Evolutionary conservation across 1,140 invertebrate genomes (phyloP).

Genomic region (Drosophila carrolli): DNA sequence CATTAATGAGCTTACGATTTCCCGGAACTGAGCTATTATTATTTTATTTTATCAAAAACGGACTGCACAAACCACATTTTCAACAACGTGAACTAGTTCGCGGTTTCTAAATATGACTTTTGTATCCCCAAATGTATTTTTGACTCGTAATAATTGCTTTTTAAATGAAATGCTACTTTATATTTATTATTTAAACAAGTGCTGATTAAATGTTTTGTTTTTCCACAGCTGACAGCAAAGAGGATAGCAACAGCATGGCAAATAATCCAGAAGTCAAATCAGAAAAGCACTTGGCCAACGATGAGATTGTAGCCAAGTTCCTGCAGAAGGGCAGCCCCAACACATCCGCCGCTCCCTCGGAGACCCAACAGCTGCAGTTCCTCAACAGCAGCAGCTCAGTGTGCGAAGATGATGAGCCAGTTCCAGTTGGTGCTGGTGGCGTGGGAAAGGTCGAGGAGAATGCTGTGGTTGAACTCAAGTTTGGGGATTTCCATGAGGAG

Average conservation of each 20-base stretch:
- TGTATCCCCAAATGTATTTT: too few relatives aligned
- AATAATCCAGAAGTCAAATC: neutral
- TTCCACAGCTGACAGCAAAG: slow-evolving; percentile 40
- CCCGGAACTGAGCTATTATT: too few relatives aligned
- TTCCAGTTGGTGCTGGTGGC: neutral
- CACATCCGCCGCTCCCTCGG: slow-evolving; percentile 5
- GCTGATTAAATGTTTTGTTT: neutral
- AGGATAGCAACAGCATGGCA: slow-evolving; percentile 6
- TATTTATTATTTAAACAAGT: too few relatives aligned
- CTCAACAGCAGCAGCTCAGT: slow-evolving; percentile 74
- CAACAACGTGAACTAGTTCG: too few relatives aligned
- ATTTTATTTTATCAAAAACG: too few relatives aligned
- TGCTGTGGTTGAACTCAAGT: slow-evolving; percentile 54
- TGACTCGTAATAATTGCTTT: too few relatives aligned
- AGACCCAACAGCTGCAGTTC: slow-evolving; percentile 64
- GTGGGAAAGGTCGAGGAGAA: slow-evolving; percentile 19
- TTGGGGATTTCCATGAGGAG: slow-evolving; percentile 71
- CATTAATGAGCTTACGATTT: too few relatives aligned
- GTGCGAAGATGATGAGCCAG: slow-evolving; percentile 68
- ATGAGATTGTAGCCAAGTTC: slow-evolving; percentile 76
- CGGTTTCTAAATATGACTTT: too few relatives aligned
- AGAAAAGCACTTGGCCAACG: slow-evolving; percentile 52
- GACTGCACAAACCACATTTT: too few relatives aligned
- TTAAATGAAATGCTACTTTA: too few relatives aligned
- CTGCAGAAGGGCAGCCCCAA: slow-evolving; percentile 42